Conservation (phyloP, 1,140 invertebrate genomes). For the Berghia stephanieae region DNA sequence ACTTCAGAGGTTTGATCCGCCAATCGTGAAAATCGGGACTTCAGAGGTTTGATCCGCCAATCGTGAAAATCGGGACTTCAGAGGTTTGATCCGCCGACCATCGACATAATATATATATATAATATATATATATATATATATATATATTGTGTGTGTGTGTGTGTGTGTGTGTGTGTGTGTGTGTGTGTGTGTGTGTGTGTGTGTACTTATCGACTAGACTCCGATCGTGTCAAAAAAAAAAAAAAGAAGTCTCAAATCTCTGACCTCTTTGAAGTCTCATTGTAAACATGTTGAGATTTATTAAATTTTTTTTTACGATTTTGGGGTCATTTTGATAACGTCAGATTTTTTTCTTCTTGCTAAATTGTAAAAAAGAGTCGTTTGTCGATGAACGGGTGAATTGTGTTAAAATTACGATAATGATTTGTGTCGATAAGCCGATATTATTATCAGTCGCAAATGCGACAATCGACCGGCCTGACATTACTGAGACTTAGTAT, state of each 20-base stretch:
- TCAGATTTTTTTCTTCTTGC: too few relatives aligned
- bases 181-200: background rate
- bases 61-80: background rate
- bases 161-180: slow-evolving; percentile 19
- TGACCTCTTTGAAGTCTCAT: background rate
- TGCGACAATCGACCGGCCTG: too few relatives aligned
- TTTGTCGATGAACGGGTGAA: too few relatives aligned
- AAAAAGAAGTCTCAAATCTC: background rate
- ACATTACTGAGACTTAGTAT: too few relatives aligned
- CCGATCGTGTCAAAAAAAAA: background rate
- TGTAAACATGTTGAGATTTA: background rate
- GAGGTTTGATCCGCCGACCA: background rate
- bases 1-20: background rate
- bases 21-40: background rate
- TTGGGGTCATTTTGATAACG: too few relatives aligned
- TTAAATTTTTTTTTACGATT: too few relatives aligned
- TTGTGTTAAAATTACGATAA: too few relatives aligned
- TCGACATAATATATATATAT: background rate
- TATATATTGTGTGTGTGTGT: background rate
- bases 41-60: background rate
- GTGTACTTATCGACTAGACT: background rate
- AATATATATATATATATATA: background rate
- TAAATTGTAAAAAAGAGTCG: too few relatives aligned
- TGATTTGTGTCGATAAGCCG: too few relatives aligned
- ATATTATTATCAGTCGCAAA: too few relatives aligned